phyloP scores from a whole-genome alignment of 2,888 invertebrate genomes.

The Sacculina carcini region DNA sequence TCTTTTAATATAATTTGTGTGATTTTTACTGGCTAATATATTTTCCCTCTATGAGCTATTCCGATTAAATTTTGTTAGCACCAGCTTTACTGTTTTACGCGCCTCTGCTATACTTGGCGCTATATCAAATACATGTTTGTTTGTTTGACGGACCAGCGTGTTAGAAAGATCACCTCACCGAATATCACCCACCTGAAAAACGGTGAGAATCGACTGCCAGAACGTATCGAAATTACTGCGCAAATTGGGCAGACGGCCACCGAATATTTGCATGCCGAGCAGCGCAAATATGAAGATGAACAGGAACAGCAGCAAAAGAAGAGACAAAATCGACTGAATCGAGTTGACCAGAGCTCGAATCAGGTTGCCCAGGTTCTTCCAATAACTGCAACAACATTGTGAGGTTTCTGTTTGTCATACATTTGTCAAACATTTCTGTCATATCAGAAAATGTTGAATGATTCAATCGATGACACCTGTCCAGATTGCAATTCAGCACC shows the following conservation, averaged over 20 bases:
- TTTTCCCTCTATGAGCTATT: too few relatives aligned
- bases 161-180: too few relatives aligned
- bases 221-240: slow-evolving; percentile 96
- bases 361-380: slow-evolving; percentile 90
- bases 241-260: slow-evolving; percentile 88
- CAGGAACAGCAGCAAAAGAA: slow-evolving; percentile 81
- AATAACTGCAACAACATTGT: slow-evolving; percentile 42
- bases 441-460: too few relatives aligned
- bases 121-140: too few relatives aligned
- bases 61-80: too few relatives aligned
- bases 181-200: slow-evolving; percentile 65
- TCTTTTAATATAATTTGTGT: too few relatives aligned
- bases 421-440: not conserved
- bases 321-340: slow-evolving; percentile 93
- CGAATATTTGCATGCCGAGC: slow-evolving; percentile 98
- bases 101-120: too few relatives aligned
- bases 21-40: too few relatives aligned
- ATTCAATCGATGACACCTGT: too few relatives aligned
- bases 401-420: not conserved
- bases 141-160: too few relatives aligned
- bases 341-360: slow-evolving; percentile 96
- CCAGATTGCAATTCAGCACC: too few relatives aligned
- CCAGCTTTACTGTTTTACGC: too few relatives aligned
- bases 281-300: slow-evolving; percentile 99
- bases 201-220: slow-evolving; percentile 90